Evolutionary conservation across 2,113 vertebrate species (phyloP), one percentile per base, ranked within the genome.

Genomic region (Callorhinus ursinus): DNA sequence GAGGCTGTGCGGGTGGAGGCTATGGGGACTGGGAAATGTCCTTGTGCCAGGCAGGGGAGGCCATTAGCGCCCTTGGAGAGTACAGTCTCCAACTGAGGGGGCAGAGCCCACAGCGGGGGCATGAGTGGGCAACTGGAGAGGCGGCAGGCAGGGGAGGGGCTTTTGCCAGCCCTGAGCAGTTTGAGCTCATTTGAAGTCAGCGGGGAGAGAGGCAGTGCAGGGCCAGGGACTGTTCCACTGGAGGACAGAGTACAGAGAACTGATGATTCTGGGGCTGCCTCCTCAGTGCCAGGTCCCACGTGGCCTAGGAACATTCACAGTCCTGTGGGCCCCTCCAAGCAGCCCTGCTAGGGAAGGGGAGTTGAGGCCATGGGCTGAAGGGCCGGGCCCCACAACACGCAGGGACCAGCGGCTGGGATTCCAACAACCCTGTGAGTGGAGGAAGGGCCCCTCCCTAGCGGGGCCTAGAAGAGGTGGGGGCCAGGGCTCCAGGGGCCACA

Each of bases 41-140:
- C 81, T 72, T 14, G 22, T 76, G 18, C 71, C 33, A 87, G 92
- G 95, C 95, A 88, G 28, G 72, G 39, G 91, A 94, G 80, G 36
- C 83, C 80, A 98, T 98, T 97, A 97, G 95, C 63, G 16, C 76
- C 83, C 97, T 92, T 26, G 46, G 90, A 72, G 71, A 90, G 81
- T 83, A 51, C 93, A 65, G 22, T 55, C 3, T 77, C 79, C 95
- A 31, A 2, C 61, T 0, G 31, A 95, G 89, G 87, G 61, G 89
- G 97, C 90, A 96, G 96, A 96, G 83, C 87, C 90, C 82, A 0
- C 55, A 18, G 82, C 49, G 57, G 97, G 97, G 96, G 74, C 33
- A 87, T 63, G 90, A 72, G 96, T 98, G 95, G 97, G 97, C 79
- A 90, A 76, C 39, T 31, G 21, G 61, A 90, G 84, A 94, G 76